Conservation (phyloP, 2,113 vertebrate species). For the Asarcornis scutulata region DNA sequence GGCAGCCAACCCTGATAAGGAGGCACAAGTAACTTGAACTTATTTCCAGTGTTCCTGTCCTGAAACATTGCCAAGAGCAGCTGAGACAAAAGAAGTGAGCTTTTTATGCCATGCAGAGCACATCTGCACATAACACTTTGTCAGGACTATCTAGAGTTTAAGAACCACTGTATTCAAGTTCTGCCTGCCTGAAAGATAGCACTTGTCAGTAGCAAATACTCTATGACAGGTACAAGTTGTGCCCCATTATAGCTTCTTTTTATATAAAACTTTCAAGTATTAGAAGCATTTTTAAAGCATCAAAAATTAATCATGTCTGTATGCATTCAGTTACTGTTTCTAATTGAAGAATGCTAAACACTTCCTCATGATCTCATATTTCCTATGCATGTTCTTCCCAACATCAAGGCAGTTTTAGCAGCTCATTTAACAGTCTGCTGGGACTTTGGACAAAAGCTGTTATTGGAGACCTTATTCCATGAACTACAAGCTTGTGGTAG, state of each 20-base stretch:
- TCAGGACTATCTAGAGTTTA: no score
- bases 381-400: neutral
- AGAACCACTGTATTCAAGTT: no score
- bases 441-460: neutral
- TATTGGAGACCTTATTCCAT: neutral
- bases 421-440: neutral
- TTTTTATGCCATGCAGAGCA: accelerated
- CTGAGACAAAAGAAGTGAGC: neutral
- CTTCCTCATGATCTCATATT: neutral
- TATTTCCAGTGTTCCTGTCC: neutral
- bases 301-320: neutral
- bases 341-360: neutral
- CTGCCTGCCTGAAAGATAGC: neutral
- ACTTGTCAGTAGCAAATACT: neutral
- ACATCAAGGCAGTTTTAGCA: neutral
- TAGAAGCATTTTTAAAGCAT: neutral
- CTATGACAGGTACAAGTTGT: neutral
- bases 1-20: neutral
- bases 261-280: neutral
- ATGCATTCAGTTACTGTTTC: neutral
- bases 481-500: neutral
- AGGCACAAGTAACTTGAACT: neutral
- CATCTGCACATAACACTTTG: neutral
- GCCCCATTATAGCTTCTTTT: neutral
- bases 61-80: neutral